A percentile compares a stretch with the other conserved stretches of the same genome.
Evolutionary conservation across 2,113 vertebrate species (phyloP).

Genomic region (Theristicus caerulescens): DNA sequence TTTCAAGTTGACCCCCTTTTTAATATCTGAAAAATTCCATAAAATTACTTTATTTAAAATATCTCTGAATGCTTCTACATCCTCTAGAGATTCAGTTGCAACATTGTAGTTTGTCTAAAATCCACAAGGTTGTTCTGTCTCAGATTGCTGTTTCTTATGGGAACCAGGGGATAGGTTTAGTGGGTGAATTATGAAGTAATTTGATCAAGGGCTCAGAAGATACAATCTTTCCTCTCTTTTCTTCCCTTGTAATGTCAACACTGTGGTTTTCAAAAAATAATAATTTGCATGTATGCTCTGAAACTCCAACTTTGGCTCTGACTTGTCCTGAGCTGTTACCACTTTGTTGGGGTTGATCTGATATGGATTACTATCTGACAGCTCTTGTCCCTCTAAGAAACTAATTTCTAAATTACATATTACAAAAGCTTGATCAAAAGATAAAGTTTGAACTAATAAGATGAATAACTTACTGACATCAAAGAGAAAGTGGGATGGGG

Average conservation of each 20-base stretch:
- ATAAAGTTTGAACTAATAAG: slow-evolving; percentile 24
- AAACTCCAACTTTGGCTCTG: slow-evolving; percentile 19
- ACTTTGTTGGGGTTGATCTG: slow-evolving; percentile 6
- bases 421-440: slow-evolving; percentile 16
- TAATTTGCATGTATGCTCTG: neutral
- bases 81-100: neutral
- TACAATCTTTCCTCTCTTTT: slow-evolving; percentile 30
- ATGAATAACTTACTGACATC: slow-evolving; percentile 12
- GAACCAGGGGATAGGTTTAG: neutral
- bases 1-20: neutral
- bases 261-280: slow-evolving; percentile 40
- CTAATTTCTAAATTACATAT: slow-evolving; percentile 19
- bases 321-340: slow-evolving; percentile 22
- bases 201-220: slow-evolving; percentile 33
- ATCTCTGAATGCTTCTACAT: neutral
- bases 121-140: neutral
- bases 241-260: slow-evolving; percentile 54
- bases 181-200: slow-evolving; percentile 42
- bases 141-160: neutral
- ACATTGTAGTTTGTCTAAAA: neutral
- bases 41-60: neutral
- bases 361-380: neutral
- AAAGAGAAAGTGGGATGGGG: neutral
- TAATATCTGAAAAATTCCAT: neutral
- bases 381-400: slow-evolving; percentile 48